Evolutionary conservation across 1,140 invertebrate species (phyloP).

Genomic region (Hesperophylax magnus): DNA sequence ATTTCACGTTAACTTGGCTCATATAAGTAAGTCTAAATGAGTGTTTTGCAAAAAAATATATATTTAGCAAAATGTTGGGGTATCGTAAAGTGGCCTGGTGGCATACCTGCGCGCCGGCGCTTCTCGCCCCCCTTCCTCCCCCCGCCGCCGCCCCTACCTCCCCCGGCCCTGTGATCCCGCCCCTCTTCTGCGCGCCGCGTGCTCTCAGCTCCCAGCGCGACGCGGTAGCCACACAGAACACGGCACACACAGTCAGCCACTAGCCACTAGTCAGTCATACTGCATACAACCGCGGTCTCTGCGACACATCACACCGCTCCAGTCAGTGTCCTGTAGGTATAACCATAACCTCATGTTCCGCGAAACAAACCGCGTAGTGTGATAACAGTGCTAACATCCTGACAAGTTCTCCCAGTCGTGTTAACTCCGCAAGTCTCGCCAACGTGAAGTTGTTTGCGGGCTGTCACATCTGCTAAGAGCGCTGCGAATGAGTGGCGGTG

Average conservation of each 20-base stretch:
- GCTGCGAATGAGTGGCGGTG: constrained; percentile 57
- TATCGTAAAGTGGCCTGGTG: constrained; percentile 6
- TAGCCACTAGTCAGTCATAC: neutral
- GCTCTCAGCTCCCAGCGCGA: constrained; percentile 36
- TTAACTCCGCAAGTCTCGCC: neutral
- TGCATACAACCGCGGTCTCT: constrained; percentile 37
- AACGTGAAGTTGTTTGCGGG: constrained; percentile 35
- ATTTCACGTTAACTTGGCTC: too few relatives aligned
- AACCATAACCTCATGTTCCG: constrained; percentile 46
- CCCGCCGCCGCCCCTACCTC: neutral
- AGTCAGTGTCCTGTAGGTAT: neutral
- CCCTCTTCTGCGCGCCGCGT: constrained; percentile 35
- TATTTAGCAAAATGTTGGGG: neutral
- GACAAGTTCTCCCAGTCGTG: constrained; percentile 25
- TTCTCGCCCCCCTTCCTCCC: neutral
- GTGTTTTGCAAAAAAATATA: neutral
- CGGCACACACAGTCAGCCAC: too few relatives aligned
- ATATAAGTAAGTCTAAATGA: too few relatives aligned
- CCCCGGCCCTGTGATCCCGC: constrained; percentile 15
- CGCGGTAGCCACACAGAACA: neutral
- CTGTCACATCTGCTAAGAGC: constrained; percentile 42
- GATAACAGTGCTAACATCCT: constrained; percentile 34
- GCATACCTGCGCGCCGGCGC: constrained; percentile 49
- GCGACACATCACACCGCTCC: neutral
- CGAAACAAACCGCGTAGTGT: constrained; percentile 27